Evolutionary conservation across 1,140 invertebrate genomes (phyloP), one percentile per base, ranked within the genome.

Genomic region (Drosophila neocordata): DNA sequence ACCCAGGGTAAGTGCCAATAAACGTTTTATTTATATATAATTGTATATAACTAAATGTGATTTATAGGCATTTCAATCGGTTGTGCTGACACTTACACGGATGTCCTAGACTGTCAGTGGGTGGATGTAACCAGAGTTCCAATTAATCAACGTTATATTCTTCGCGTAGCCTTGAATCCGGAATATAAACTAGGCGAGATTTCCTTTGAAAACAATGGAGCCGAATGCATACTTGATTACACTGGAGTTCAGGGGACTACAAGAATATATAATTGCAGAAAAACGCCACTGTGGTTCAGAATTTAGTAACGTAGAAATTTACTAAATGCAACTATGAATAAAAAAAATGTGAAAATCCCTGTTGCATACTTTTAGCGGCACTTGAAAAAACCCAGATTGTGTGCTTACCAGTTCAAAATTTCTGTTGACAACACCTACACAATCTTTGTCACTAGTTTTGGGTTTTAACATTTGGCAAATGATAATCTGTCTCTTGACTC

Each of bases 81-180:
- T 65, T 99, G 98, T 90, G 96, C 96, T 1, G 98, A 99, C 88
- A 96, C 97, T 58, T 99, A 99, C 91, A 94, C 95, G 70, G 95
- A 96, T 83, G 97, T 97, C 78, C 96, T 99, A 38, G 98, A 99
- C 91, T 99, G 98, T 87, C 98, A 99, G 90, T 99, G 98, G 98
- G 96, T 99, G 18, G 98, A 99, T 91, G 97, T 99, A 6, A 96
- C 97, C 0, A 97, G 98, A 67, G 93, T 99, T 1, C 92, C 93
- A 4, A 95, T 96, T 0, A 98, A 98, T 61, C 91, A 94, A 8
- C 98, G 98, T 80, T 96, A 94, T 2, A 89, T 89, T 56, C 95
- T 99, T 68, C 97, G 97, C 92, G 97, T 98, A 58, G 94, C 95
- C 1, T 94, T 97, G 5, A 98, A 98, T 93, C 91, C 91, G 0